Percentiles rank a stretch among this genome's conserved stretches.
Evolutionary conservation across 2,797 vertebrate species (phyloP).

Genomic region (Chelon labrosus): DNA sequence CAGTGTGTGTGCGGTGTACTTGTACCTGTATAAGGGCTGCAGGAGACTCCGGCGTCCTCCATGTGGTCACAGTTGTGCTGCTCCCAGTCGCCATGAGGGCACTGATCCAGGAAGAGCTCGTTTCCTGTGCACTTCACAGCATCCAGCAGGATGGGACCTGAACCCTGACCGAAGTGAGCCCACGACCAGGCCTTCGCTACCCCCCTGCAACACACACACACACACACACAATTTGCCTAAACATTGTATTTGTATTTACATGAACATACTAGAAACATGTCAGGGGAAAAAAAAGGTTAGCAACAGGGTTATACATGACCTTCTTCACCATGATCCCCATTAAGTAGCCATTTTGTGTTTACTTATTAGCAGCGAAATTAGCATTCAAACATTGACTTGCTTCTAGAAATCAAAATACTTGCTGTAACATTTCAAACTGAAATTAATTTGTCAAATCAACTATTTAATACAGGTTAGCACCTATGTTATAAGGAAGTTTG

Average conservation of each 20-base stretch:
- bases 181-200: conserved; percentile 90
- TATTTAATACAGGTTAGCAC: no score
- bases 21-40: conserved; percentile 88
- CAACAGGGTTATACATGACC: no score
- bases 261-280: no score
- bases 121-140: conserved; percentile 92
- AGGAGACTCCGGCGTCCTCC: conserved; percentile 93
- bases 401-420: no score
- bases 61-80: conserved; percentile 97
- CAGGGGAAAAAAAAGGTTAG: no score
- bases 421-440: no score
- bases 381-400: no score
- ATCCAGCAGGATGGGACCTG: conserved; percentile 92
- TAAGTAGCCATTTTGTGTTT: no score
- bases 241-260: neutral
- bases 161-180: conserved; percentile 91
- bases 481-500: no score
- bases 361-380: no score
- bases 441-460: no score
- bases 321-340: no score
- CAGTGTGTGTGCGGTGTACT: neutral
- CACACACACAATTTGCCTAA: neutral
- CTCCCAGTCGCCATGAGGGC: conserved; percentile 92
- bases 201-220: conserved; percentile 80
- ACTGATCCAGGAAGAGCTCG: conserved; percentile 91